phyloP scores from a whole-genome alignment of 1,140 invertebrate species.

The Teleopsis dalmanni region DNA sequence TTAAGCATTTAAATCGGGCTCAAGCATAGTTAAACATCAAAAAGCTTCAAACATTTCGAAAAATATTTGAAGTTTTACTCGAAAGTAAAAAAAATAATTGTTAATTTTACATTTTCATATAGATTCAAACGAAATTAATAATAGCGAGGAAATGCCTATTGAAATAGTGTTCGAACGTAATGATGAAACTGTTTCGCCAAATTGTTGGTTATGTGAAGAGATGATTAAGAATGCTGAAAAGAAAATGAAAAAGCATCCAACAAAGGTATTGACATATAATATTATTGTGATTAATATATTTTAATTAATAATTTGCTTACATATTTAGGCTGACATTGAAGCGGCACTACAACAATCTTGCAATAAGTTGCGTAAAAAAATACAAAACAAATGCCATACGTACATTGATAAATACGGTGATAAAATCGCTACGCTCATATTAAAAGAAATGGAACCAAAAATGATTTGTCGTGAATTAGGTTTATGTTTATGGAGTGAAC shows the following conservation, averaged over 20 bases:
- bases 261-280: slow-evolving; percentile 8
- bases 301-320: background rate
- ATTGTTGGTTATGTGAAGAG: slow-evolving; percentile 36
- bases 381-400: slow-evolving; percentile 28
- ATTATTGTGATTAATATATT: background rate
- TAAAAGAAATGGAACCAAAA: slow-evolving; percentile 39
- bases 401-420: slow-evolving; percentile 36
- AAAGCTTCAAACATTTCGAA: too few species aligned
- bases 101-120: background rate
- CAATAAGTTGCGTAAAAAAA: slow-evolving; percentile 25
- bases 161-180: slow-evolving; percentile 34
- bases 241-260: slow-evolving; percentile 24
- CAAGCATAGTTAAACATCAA: too few species aligned
- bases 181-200: slow-evolving; percentile 18
- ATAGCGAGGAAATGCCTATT: slow-evolving; percentile 20
- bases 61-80: background rate
- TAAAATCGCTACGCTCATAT: slow-evolving; percentile 27
- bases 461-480: slow-evolving; percentile 35
- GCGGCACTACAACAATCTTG: slow-evolving; percentile 26
- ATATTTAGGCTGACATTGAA: slow-evolving; percentile 25
- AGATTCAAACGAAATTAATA: slow-evolving; percentile 23
- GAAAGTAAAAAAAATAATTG: background rate
- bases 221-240: slow-evolving; percentile 33
- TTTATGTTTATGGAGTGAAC: slow-evolving; percentile 25
- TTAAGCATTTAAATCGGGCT: too few species aligned